Base-by-base conservation (phyloP, 2,797 vertebrate genomes). In the Brachyrhaphis roseni region DNA sequence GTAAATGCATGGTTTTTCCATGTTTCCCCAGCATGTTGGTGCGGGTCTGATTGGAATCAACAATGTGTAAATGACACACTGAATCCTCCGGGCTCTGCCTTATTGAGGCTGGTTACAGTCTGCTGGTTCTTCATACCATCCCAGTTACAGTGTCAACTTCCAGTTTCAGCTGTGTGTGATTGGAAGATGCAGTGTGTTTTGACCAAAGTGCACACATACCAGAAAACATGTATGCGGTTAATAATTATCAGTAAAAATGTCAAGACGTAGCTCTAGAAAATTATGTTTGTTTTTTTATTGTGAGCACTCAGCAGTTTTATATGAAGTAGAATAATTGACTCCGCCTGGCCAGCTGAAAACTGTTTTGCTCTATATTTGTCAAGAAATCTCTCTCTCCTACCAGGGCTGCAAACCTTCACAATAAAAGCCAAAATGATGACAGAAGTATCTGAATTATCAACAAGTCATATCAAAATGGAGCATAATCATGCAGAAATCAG, bases 11-110 rank as follows among this genome's bases (percentile, higher is more conserved):
- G 77, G 20, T 59, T 83, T 64, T 59, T 83, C 41, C 77, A 76
- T 89, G 76, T 78, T 70, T 91, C 78, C 83, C 76, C n/a, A 87
- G 84, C 86, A 79, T 82, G 87, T 83, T 72, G 86, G 78, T 74
- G 77, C 78, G 39, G 79, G 70, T 77, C 74, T 92, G 89, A 92
- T 89, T 92, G 89, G 83, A 92, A 87, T 80, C 86, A 89, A 81
- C 84, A 79, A 55, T 80, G 82, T 76, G 79, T 78, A 85, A 92
- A 85, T 82, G 88, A 86, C 88, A 81, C 53, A 26, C 72, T 39
- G 26, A 13, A 76, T 78, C 68, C 53, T 78, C 26, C 4, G 39
- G 34, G 72, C 55, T 75, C 62, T 62, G 82, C 82, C 64, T 81
- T 62, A 8, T 76, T 70, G 28, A 53, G 68, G 85, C 76, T 51